Base-by-base conservation (phyloP, 2,888 invertebrate species). In the Asteroscopus sphinx region DNA sequence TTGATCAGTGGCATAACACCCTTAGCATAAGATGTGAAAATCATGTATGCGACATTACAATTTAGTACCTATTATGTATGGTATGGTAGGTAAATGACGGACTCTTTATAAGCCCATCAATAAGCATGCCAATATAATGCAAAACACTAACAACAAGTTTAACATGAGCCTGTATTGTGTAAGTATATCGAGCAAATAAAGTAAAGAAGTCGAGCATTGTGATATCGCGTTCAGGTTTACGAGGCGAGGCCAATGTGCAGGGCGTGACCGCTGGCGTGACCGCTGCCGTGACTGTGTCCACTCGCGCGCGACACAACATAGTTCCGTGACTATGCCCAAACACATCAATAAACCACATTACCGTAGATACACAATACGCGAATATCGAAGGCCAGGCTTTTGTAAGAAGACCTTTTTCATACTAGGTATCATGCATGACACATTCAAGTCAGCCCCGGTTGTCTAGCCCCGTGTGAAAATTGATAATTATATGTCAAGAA, bases 171-270 rank as follows among this genome's bases (percentile, higher is more conserved):
- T 52, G 65, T 58, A 67, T 67, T 68, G 69, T 68, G 44, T 35
- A 57, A 40, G 46, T 59, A 58, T 58, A 46, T 68, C 47, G 80
- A 79, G 75, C 76, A 79, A 81, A 82, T 83, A 83, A 84, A 85
- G 77, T 82, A 74, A 74, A 76, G 81, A 83, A 88, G 80, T 84
- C 82, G 81, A 83, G 81, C 84, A 82, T 87, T 85, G 82, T 85
- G 82, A 85, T 85, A 87, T 85, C 88, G 84, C 80, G 80, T 73
- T 73, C 73, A 73, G 73, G 81, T 91, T 92, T 92, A 92, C 88
- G 92, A 92, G 90, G 87, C 92, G 88, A 82, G 86, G 86, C 91
- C 85, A 82, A 82, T 77, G 85, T 77, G 87, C 90, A 87, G 79
- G 86, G 87, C 90, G 88, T 89, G 88, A 87, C 90, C 53, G 68